Evolutionary conservation across 2,113 vertebrate species (phyloP), one percentile per base, ranked within the genome.

Genomic region (Phainopepla nitens): DNA sequence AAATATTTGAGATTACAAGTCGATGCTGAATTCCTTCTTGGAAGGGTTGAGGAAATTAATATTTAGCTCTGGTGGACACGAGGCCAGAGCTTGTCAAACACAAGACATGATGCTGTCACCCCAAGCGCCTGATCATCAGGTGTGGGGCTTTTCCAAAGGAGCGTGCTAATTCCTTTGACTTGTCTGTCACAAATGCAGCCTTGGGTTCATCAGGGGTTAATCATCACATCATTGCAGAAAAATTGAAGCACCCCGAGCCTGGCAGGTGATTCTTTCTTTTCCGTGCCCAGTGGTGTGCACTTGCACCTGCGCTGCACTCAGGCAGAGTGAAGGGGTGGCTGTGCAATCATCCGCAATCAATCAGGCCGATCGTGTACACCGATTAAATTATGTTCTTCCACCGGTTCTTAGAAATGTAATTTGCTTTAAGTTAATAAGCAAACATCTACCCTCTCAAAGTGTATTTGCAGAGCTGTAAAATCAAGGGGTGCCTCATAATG

Each of bases 1-100:
- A 96, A 95, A 94, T 83, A 60, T 62, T 71, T 92, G 78, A 96
- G 94, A 95, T 97, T 87, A 84, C 72, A 82, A 96, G 27, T 94
- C 73, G 54, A 44, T 23, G 65, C 73, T 64, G 81, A 94, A 58
- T 65, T 90, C 78, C 80, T 68, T 64, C 66, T 73, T 44, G 82
- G 82, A 91, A 76, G 83, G 66, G 79, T 76, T 94, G 87, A 95
- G 54, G 23, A 65, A 47, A 86, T 78, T 5, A 54, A 66, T 92
- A 90, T 89, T 89, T 93, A 80, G 36, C 8, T 8, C 28, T 33
- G 72, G 66, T 8, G 31, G 87, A 75, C 33, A 65, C 8, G 53
- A 96, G 75, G 31, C 78, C 12, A 6, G 94, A 76, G 85, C 70
- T 51, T 29, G 77, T 94, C 82, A 69, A 61, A 62, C 61, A 28